These are phyloP conservation scores for Aplodontia rufa DNA, from an alignment of 2,113 vertebrate species.

Conservation along the genomic window DNA sequence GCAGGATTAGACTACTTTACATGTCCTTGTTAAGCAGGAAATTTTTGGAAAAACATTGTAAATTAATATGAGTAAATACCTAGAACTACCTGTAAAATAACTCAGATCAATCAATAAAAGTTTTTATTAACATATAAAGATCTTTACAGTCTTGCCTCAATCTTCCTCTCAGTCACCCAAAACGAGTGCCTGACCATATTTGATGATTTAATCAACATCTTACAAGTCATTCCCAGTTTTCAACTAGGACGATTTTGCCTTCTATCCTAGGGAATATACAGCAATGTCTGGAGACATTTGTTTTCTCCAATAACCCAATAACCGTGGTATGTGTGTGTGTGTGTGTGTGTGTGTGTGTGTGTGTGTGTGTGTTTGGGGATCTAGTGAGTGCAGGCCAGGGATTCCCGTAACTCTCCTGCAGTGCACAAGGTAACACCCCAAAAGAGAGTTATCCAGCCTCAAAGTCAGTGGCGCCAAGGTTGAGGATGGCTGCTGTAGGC, in stretches of 20 bases:
- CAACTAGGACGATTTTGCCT: neutral
- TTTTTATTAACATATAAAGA: neutral
- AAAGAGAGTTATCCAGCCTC: neutral
- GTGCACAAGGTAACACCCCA: neutral
- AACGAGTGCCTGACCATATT: neutral
- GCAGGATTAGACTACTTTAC: neutral
- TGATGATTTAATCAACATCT: neutral
- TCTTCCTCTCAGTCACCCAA: neutral
- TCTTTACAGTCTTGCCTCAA: accelerated
- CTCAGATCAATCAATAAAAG: neutral
- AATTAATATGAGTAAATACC: neutral
- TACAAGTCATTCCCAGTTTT: neutral
- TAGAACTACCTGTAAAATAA: neutral
- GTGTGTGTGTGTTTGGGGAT: neutral
- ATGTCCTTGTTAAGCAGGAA: neutral
- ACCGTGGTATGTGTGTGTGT: neutral
- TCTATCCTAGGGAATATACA: neutral
- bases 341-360: neutral
- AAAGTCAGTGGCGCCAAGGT: neutral
- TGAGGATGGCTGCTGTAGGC: neutral
- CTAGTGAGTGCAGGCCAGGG: neutral
- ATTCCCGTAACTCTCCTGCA: neutral
- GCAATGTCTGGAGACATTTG: neutral
- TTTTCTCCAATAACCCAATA: no score
- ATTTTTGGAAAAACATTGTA: neutral